Conservation (phyloP, 2,797 vertebrate genomes). For the Myotis daubentonii region DNA sequence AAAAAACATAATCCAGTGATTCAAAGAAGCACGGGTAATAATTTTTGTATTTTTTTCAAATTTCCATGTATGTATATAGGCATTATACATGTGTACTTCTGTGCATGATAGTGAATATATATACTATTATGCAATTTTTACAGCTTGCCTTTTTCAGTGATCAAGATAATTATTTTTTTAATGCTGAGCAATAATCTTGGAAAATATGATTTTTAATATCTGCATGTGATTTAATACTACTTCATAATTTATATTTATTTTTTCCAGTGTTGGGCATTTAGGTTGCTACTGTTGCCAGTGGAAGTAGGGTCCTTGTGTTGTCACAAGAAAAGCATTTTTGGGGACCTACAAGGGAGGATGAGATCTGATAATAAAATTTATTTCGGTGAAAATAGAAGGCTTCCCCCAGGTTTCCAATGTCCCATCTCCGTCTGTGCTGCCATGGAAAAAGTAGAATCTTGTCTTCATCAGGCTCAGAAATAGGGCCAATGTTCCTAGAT, state of each 20-base stretch:
- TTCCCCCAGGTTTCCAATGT: not conserved
- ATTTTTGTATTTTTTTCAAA: not conserved
- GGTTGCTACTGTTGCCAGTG: not conserved
- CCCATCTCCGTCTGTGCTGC: not conserved
- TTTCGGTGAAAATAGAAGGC: not conserved
- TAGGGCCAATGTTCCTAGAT: not conserved
- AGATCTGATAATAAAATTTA: not conserved
- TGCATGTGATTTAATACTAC: not conserved
- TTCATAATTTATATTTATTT: not conserved
- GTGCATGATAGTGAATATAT: not conserved
- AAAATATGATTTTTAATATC: slow-evolving; percentile 7
- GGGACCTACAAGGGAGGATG: not conserved
- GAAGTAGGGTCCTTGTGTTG: not conserved
- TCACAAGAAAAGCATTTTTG: not conserved
- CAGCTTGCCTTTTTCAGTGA: not conserved
- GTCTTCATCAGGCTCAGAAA: not conserved
- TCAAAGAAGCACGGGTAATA: not conserved
- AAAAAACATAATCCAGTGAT: not conserved
- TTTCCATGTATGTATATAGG: not conserved
- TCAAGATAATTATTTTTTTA: not conserved
- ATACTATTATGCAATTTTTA: not conserved
- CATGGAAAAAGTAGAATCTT: not conserved
- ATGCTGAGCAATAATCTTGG: slow-evolving; percentile 11
- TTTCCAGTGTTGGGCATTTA: not conserved
- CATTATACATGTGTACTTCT: not conserved